phyloP scores from a whole-genome alignment of 1,140 invertebrate species.

The Drosophila varians region DNA sequence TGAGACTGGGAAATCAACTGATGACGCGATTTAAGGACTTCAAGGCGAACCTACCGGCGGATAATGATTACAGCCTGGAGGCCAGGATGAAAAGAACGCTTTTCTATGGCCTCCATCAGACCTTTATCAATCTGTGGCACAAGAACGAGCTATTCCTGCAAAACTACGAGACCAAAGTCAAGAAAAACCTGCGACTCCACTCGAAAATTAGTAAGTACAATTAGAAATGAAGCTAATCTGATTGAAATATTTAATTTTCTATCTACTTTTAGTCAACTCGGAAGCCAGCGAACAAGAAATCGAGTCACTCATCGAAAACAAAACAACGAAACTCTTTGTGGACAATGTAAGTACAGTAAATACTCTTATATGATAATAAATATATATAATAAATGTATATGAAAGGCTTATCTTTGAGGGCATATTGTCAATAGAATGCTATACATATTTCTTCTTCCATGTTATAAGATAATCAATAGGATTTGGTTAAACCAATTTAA shows the following conservation, averaged over 20 bases:
- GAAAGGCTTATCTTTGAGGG: not conserved
- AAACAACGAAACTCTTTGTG: slow-evolving; percentile 80
- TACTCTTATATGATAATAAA: not conserved
- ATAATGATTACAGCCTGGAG: slow-evolving; percentile 77
- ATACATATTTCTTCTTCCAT: not conserved
- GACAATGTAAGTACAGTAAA: slow-evolving; percentile 74
- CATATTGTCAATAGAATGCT: too few relatives aligned
- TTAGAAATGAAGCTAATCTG: not conserved
- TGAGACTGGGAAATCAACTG: slow-evolving; percentile 68
- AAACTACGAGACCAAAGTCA: slow-evolving; percentile 71
- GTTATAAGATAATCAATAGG: not conserved
- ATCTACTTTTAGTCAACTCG: slow-evolving; percentile 57
- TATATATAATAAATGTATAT: not conserved
- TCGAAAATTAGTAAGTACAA: slow-evolving; percentile 77
- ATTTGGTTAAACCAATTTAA: not conserved
- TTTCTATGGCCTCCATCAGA: slow-evolving; percentile 80
- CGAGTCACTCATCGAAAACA: slow-evolving; percentile 76
- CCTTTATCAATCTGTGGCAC: slow-evolving; percentile 78
- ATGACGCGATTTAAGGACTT: slow-evolving; percentile 75
- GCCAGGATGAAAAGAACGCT: slow-evolving; percentile 78
- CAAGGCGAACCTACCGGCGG: slow-evolving; percentile 72
- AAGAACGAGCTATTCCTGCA: slow-evolving; percentile 77
- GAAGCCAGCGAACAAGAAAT: slow-evolving; percentile 81
- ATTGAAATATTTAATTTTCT: not conserved
- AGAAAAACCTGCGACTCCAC: slow-evolving; percentile 76